phyloP scores from a whole-genome alignment of 2,113 vertebrate genomes.

The Tragelaphus scriptus region DNA sequence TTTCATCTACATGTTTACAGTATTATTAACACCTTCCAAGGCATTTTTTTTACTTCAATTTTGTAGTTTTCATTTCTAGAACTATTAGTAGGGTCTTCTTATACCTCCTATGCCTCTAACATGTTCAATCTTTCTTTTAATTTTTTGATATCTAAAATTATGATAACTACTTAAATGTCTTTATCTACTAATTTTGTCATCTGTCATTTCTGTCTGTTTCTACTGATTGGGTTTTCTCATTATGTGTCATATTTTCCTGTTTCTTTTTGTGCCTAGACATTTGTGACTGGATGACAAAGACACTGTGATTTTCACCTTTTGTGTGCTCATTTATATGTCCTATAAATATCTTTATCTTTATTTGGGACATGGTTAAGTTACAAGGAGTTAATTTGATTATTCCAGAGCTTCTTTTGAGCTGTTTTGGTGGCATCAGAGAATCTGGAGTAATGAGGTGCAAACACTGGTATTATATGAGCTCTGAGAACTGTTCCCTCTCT shows the following conservation, averaged over 20 bases:
- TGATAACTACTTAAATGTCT: neutral
- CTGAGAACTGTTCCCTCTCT: neutral
- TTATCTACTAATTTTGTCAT: neutral
- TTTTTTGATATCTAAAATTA: neutral
- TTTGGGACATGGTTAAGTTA: neutral
- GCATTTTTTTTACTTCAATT: neutral
- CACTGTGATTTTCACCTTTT: neutral
- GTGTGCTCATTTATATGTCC: neutral
- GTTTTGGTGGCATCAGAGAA: neutral
- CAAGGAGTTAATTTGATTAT: neutral
- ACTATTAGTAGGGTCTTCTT: neutral
- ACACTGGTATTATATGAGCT: neutral
- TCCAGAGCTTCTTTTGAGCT: neutral
- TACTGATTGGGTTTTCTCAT: neutral
- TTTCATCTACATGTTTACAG: neutral
- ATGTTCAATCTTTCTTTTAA: neutral
- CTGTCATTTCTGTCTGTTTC: neutral
- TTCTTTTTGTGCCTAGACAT: neutral
- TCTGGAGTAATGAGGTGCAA: neutral
- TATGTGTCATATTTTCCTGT: neutral
- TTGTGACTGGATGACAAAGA: neutral
- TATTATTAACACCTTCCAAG: neutral
- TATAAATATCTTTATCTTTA: neutral
- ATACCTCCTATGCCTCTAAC: neutral
- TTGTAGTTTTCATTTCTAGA: neutral